Evolutionary conservation across 1,140 invertebrate species (phyloP), one percentile per base, ranked within the genome.

Genomic region (Macrobrachium nipponense): DNA sequence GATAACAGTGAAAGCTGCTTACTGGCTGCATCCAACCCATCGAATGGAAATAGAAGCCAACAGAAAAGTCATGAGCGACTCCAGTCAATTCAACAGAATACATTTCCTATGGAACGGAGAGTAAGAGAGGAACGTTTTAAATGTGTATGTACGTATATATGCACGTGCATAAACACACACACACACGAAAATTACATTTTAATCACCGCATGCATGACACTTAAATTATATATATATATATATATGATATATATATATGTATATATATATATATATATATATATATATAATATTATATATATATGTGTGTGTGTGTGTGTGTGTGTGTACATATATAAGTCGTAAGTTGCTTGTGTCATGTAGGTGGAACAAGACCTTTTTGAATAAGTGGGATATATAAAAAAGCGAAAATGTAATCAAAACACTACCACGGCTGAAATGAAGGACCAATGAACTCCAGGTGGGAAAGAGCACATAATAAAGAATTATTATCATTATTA

Each of bases 191-290:
- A n/a, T n/a, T 72, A 23, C 3, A 23, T 72, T 15, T 72, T 2
- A 18, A 6, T 72, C 15, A 18, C 15, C 23, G 6, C 5, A 23
- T 72, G 6, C 23, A 23, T 72, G 6, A 18, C 15, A 18, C n/a
- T 27, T n/a, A n/a, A n/a, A n/a, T n/a, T 20, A 36, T 75, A 36
- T 75, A 36, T 75, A 36, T 75, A 36, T 75, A 36, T 75, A 36
- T 75, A 36, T 75, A 36, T 75, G n/a, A 36, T 27, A 36, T 75
- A 36, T 75, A 36, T 75, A 18, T 75, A 23, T 72, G 6, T 72
- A 15, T 72, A 23, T 72, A 23, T 72, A 23, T 72, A 23, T 72
- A 23, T 72, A 23, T 72, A 23, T 72, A 23, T 72, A 23, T 72
- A 23, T 72, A 23, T 72, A 23, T 72, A 23, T 3, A 2, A 18